Conservation (phyloP, 2,113 vertebrate species). For the Grammomys surdaster region DNA sequence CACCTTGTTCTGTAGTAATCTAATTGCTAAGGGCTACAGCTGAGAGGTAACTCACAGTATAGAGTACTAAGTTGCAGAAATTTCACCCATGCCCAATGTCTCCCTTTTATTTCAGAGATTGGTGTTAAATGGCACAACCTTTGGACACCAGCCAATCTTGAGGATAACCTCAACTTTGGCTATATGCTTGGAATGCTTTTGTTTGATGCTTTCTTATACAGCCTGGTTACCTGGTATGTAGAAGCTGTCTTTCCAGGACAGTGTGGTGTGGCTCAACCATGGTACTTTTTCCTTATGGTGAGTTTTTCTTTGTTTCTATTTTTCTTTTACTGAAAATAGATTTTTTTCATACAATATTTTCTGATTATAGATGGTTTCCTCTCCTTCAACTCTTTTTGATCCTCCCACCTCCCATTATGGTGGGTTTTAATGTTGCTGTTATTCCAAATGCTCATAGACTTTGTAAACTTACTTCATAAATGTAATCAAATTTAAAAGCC, state of each 20-base stretch:
- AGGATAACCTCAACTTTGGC: constrained; percentile 94
- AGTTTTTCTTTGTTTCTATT: constrained; percentile 71
- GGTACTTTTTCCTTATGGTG: constrained; percentile 96
- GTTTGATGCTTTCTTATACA: constrained; percentile 92
- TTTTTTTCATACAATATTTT: background rate
- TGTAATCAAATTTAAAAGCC: constrained; percentile 27
- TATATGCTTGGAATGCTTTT: constrained; percentile 94
- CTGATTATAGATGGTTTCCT: background rate
- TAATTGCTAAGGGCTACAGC: background rate
- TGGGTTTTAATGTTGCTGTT: background rate
- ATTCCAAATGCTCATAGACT: background rate
- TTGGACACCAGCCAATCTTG: constrained; percentile 91
- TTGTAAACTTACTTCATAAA: background rate
- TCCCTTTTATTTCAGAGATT: constrained; percentile 86
- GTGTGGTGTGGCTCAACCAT: constrained; percentile 93
- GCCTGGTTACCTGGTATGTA: constrained; percentile 94
- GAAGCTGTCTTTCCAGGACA: constrained; percentile 95
- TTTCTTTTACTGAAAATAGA: background rate
- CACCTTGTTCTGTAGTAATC: constrained; percentile 16
- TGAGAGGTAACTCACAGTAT: background rate
- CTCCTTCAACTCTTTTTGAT: background rate
- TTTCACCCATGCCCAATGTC: constrained; percentile 15
- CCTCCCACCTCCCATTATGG: background rate
- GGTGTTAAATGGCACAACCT: constrained; percentile 95
- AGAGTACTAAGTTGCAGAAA: background rate